Conservation (phyloP, 2,797 vertebrate genomes). For the Tiaroga cobitis region DNA sequence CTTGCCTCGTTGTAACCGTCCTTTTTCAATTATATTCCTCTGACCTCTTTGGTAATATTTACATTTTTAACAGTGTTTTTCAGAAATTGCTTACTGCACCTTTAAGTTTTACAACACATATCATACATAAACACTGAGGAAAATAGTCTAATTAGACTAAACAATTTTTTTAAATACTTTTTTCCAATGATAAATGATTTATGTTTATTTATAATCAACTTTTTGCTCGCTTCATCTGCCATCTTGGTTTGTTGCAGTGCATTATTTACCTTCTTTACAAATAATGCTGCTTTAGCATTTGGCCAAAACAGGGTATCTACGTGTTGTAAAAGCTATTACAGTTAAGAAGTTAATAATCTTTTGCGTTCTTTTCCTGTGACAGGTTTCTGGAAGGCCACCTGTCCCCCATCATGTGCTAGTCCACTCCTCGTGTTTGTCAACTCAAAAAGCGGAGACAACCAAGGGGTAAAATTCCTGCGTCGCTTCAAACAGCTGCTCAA, state of each 20-base stretch:
- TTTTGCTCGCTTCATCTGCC: background rate
- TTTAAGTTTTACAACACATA: background rate
- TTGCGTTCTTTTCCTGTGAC: constrained; percentile 60
- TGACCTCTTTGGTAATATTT: background rate
- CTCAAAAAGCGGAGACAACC: constrained; percentile 99
- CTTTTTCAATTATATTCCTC: background rate
- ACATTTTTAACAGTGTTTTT: background rate
- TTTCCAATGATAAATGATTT: background rate
- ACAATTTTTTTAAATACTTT: background rate
- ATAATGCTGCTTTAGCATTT: background rate
- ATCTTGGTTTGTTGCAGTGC: background rate
- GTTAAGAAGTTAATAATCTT: background rate
- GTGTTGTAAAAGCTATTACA: background rate
- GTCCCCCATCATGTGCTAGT: constrained; percentile 95
- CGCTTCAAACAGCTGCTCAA: constrained; percentile 98
- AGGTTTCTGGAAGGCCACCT: constrained; percentile 99
- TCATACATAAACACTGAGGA: background rate
- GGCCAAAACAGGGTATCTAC: background rate
- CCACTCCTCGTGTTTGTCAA: constrained; percentile 98
- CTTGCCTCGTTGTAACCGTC: background rate
- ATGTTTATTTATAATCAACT: background rate
- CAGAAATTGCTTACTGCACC: background rate
- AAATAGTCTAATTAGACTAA: background rate
- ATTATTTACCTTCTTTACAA: background rate
- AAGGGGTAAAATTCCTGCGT: constrained; percentile 97